A percentile compares a stretch with the other conserved stretches of the same genome.
These are phyloP conservation scores for Samia ricini DNA, from an alignment of 1,140 invertebrate genomes.

Conservation along the genomic window DNA sequence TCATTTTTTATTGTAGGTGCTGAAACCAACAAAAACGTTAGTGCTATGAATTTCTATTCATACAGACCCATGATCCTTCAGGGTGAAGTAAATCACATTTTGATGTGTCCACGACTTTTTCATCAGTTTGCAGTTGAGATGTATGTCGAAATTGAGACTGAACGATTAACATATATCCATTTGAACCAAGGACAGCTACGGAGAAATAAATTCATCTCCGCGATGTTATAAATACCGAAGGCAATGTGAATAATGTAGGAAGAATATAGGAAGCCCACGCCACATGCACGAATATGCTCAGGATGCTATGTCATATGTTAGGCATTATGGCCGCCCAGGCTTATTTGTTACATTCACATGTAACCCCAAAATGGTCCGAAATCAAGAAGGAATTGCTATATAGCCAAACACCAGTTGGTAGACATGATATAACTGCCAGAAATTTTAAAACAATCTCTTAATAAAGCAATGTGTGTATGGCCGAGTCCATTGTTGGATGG, in stretches of 20 bases:
- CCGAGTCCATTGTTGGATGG: too few species aligned
- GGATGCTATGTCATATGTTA: too few species aligned
- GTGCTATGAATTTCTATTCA: conserved; percentile 41
- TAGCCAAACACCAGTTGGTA: conserved; percentile 17
- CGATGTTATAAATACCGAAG: conserved; percentile 10
- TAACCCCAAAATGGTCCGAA: too few species aligned
- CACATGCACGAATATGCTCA: too few species aligned
- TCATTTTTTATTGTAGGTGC: too few species aligned
- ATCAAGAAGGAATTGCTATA: conserved; percentile 11
- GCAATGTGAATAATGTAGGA: conserved; percentile 10
- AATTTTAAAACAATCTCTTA: conserved; percentile 9
- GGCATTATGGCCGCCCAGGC: too few species aligned
- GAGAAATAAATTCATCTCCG: too few species aligned
- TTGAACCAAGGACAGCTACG: conserved; percentile 5
- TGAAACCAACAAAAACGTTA: conserved; percentile 27
- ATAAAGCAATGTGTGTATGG: conserved; percentile 12
- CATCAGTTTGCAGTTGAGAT: conserved; percentile 43
- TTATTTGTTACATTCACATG: too few species aligned
- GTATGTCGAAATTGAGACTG: conserved; percentile 13
- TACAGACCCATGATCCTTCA: conserved; percentile 42
- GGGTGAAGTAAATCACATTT: conserved; percentile 38
- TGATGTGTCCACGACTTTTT: conserved; percentile 38
- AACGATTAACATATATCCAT: conserved; percentile 13
- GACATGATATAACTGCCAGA: conserved; percentile 11
- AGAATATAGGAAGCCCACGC: too few species aligned